phyloP scores from a whole-genome alignment of 2,113 vertebrate species.

The Poeciliopsis turrubarensis region DNA sequence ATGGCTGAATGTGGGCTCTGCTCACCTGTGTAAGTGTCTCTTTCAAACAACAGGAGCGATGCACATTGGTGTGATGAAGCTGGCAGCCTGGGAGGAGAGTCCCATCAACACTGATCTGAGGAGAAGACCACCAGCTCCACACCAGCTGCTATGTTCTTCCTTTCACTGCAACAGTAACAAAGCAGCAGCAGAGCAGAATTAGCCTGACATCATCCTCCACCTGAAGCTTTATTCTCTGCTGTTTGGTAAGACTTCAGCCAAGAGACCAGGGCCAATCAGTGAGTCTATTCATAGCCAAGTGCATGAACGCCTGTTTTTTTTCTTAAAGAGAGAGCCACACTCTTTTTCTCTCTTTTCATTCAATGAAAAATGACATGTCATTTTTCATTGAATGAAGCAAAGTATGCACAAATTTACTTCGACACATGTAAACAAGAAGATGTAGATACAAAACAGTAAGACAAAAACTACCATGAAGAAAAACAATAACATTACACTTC shows the following conservation, averaged over 20 bases:
- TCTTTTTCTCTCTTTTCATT: no score
- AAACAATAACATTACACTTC: no score
- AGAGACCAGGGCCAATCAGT: no score
- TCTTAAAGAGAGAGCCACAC: no score
- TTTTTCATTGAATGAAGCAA: neutral
- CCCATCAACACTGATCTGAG: conserved; percentile 89
- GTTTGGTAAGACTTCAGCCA: no score
- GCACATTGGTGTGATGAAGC: conserved; percentile 88
- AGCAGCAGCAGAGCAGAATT: neutral
- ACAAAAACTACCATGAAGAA: no score
- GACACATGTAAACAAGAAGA: neutral
- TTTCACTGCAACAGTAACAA: conserved; percentile 80
- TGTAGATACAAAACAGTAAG: neutral
- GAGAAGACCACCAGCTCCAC: conserved; percentile 85
- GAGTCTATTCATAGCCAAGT: no score
- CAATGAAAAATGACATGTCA: no score
- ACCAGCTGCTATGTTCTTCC: conserved; percentile 87
- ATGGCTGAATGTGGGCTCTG: neutral
- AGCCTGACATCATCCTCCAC: neutral
- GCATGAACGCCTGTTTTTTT: no score
- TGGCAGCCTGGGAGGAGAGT: conserved; percentile 94
- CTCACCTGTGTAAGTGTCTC: conserved; percentile 94
- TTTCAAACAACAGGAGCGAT: conserved; percentile 91
- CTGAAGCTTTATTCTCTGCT: no score
- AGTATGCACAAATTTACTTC: neutral